Conservation (phyloP, 53 echinoderm and acorn worm genomes). For the Pentamera pediparva region DNA sequence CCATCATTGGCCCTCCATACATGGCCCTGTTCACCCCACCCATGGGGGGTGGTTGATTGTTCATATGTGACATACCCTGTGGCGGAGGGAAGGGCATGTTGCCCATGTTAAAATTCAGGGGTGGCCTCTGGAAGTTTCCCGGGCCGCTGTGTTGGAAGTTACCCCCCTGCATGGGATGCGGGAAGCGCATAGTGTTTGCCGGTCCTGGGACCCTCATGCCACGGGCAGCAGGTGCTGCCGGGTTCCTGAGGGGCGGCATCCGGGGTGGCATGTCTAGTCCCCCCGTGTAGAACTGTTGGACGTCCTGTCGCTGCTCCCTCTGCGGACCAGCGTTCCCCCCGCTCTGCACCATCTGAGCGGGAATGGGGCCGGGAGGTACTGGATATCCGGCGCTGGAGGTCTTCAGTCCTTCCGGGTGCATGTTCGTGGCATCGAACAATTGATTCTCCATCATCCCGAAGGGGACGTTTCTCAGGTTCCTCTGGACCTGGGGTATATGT, state of each 20-base stretch:
- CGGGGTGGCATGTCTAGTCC: conserved; percentile 3
- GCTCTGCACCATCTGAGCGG: background rate
- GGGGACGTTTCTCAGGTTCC: no score
- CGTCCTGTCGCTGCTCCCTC: background rate
- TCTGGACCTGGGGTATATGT: no score
- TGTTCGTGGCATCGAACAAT: no score
- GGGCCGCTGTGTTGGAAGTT: background rate
- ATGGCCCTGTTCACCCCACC: conserved; percentile 8
- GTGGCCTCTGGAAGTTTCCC: background rate
- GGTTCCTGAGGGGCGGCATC: background rate
- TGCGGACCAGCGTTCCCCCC: background rate
- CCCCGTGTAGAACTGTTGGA: conserved; percentile 15
- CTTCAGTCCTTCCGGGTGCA: no score
- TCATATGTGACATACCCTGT: background rate
- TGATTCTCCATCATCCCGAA: no score
- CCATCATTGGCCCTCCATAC: background rate
- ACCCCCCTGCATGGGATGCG: background rate
- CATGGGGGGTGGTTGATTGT: background rate
- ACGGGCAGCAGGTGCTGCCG: background rate
- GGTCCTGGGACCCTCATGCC: conserved; percentile 9
- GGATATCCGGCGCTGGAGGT: no score
- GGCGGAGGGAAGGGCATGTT: background rate
- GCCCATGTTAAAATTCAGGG: background rate
- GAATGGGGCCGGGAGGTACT: background rate
- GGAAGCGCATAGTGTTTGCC: background rate